These are phyloP conservation scores for Pediacus dermestoides DNA, from an alignment of 2,888 invertebrate genomes.

Conservation along the genomic window DNA sequence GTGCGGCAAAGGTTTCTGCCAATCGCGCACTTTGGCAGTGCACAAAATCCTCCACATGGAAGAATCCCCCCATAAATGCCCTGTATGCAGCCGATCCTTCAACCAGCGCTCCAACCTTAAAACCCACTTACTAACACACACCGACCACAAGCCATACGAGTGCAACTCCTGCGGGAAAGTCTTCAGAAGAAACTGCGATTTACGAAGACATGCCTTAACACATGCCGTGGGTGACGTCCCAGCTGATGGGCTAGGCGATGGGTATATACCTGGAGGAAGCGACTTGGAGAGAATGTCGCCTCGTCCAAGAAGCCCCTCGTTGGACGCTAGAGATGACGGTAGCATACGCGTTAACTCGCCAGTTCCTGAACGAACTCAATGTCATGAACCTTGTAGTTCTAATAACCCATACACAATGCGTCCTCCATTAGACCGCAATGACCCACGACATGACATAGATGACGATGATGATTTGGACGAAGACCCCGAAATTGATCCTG, in stretches of 20 bases:
- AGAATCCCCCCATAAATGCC: conserved; percentile 91
- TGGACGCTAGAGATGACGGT: conserved; percentile 44
- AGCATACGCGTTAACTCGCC: conserved; percentile 51
- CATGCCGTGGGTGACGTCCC: conserved; percentile 88
- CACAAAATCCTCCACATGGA: conserved; percentile 93
- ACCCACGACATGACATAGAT: conserved; percentile 34
- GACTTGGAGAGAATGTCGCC: conserved; percentile 47
- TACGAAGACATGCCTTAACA: conserved; percentile 83
- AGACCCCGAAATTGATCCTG: conserved; percentile 48
- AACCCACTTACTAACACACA: conserved; percentile 85
- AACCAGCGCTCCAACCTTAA: conserved; percentile 91
- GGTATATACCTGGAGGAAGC: conserved; percentile 50
- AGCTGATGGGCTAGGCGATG: conserved; percentile 55
- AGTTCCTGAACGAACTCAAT: conserved; percentile 63
- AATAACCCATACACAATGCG: conserved; percentile 68
- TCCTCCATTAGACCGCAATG: conserved; percentile 56
- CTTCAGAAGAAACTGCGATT: conserved; percentile 75
- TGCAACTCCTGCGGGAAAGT: conserved; percentile 45
- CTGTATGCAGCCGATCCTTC: conserved; percentile 83
- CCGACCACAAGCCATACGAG: conserved; percentile 56
- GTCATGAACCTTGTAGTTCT: conserved; percentile 53
- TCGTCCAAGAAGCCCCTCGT: conserved; percentile 42
- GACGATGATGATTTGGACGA: conserved; percentile 42
- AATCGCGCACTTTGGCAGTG: conserved; percentile 91
- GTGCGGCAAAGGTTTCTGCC: conserved; percentile 98